These are phyloP conservation scores for Zoanthus gigantus DNA, from an alignment of 92 coral and sea anemone species.

Conservation along the genomic window DNA sequence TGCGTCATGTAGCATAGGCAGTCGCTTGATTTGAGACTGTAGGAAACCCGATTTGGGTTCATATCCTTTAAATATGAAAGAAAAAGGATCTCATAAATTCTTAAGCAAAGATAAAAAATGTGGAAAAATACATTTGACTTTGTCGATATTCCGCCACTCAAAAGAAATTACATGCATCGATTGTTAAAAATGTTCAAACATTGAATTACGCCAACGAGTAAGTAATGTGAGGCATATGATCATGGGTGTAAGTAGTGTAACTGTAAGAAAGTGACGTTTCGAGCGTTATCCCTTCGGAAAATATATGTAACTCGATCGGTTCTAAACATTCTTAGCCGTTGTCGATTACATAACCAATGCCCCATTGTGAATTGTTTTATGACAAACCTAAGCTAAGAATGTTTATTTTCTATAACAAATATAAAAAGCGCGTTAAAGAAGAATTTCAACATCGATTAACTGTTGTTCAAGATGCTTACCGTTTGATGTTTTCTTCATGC, in stretches of 20 bases:
- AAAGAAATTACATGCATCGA: no score
- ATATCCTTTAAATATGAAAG: constrained; percentile 65
- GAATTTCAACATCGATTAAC: not conserved
- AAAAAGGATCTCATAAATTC: not conserved
- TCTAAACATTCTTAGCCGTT: no score
- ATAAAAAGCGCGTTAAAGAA: not conserved
- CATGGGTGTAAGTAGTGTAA: no score
- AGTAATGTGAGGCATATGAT: no score
- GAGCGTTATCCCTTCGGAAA: no score
- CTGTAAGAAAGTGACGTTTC: no score
- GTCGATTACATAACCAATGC: no score
- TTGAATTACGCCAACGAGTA: no score
- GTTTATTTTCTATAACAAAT: not conserved
- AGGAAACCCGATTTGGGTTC: constrained; percentile 85
- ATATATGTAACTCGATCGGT: no score
- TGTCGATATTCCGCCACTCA: no score
- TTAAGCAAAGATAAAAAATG: not conserved
- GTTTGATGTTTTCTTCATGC: constrained; percentile 88
- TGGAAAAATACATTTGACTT: not conserved
- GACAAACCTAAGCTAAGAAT: not conserved
- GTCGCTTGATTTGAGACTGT: constrained; percentile 83
- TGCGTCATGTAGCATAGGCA: constrained; percentile 92
- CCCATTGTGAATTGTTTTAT: not conserved
- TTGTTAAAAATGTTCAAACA: no score
- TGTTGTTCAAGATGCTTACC: constrained; percentile 46